These are phyloP conservation scores for Eucidaris tribuloides DNA, from an alignment of 35 echinoderm and acorn worm species.

Conservation along the genomic window DNA sequence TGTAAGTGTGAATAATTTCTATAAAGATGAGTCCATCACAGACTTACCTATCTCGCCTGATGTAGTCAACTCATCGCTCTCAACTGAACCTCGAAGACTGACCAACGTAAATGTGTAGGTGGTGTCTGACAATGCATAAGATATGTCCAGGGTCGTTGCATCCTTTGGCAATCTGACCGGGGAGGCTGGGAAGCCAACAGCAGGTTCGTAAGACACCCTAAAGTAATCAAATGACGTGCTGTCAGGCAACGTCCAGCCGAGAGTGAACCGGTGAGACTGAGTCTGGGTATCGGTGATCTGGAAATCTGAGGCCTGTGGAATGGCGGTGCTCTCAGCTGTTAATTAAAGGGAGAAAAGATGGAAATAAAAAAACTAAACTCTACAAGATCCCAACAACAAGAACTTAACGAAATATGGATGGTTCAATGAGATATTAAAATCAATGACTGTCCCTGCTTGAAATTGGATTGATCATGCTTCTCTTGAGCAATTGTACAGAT, in stretches of 20 bases:
- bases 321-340: not conserved
- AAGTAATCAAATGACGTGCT: not conserved
- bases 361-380: too few relatives aligned
- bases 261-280: not conserved
- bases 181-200: not conserved
- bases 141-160: not conserved
- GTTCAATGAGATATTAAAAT: too few relatives aligned
- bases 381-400: too few relatives aligned
- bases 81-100: not conserved
- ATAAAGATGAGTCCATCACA: too few relatives aligned
- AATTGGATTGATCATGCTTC: too few relatives aligned
- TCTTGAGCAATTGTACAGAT: too few relatives aligned
- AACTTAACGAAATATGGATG: too few relatives aligned
- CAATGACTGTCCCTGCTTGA: too few relatives aligned
- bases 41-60: not conserved
- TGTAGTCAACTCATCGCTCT: not conserved
- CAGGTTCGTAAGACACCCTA: not conserved
- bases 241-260: not conserved
- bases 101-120: not conserved
- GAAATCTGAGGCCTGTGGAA: not conserved
- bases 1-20: too few relatives aligned
- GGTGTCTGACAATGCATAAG: not conserved
- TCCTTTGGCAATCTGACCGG: not conserved
- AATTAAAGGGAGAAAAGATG: too few relatives aligned
- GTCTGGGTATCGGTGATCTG: not conserved